Percentiles rank a stretch among this genome's conserved stretches.
These are phyloP conservation scores for Oeneis ivallda DNA, from an alignment of 2,888 invertebrate genomes.

Conservation along the genomic window DNA sequence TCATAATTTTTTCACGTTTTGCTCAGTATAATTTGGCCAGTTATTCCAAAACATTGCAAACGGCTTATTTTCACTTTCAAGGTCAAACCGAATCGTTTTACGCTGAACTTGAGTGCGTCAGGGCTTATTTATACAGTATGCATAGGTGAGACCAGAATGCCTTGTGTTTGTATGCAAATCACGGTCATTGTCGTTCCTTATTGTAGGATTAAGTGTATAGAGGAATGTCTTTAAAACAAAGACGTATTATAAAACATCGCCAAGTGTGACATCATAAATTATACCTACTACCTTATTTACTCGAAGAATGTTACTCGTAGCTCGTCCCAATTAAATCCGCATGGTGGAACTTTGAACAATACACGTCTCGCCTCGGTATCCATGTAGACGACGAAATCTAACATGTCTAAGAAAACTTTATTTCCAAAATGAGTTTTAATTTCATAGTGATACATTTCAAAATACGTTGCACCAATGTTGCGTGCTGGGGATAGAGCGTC, in stretches of 20 bases:
- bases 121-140: constrained; percentile 40
- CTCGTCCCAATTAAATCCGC: constrained; percentile 54
- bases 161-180: constrained; percentile 45
- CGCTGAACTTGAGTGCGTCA: constrained; percentile 39
- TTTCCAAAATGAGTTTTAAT: constrained; percentile 24
- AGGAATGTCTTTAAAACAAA: constrained; percentile 40
- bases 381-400: neutral
- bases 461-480: neutral
- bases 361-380: constrained; percentile 40
- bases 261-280: constrained; percentile 27
- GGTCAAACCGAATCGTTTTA: constrained; percentile 33
- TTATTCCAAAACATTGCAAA: constrained; percentile 12
- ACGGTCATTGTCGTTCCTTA: constrained; percentile 34
- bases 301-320: constrained; percentile 59
- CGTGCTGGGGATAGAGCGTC: neutral
- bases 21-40: neutral
- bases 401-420: neutral
- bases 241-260: constrained; percentile 26
- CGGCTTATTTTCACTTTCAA: constrained; percentile 37
- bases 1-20: constrained; percentile 4
- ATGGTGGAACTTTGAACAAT: constrained; percentile 52
- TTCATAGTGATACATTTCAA: neutral
- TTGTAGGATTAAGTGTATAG: constrained; percentile 32
- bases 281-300: constrained; percentile 32
- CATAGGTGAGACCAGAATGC: constrained; percentile 41